Percentiles rank a stretch among this genome's conserved stretches.
Conservation (phyloP, 92 coral and sea anemone genomes). For the Parazoanthus atlanticus region DNA sequence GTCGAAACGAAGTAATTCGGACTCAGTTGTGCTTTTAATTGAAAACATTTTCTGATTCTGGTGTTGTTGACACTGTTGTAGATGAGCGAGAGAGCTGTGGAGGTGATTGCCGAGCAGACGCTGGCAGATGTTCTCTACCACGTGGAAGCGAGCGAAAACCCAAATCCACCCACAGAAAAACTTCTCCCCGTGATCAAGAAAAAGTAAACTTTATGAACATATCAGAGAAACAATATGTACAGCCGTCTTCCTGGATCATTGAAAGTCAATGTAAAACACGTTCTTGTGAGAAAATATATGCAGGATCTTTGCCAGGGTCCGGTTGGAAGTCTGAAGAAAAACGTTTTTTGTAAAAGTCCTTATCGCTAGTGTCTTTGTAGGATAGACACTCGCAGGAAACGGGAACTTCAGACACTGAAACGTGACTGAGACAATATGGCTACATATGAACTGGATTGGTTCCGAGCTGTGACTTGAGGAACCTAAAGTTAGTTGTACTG, state of each 20-base stretch:
- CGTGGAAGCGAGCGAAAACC: constrained; percentile 42
- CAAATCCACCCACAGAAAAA: constrained; percentile 33
- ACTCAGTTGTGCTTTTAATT: neutral
- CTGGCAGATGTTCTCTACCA: constrained; percentile 37
- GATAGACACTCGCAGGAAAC: neutral
- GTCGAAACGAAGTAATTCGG: too few relatives aligned
- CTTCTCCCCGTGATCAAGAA: constrained; percentile 34
- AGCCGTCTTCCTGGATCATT: neutral
- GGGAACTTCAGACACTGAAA: neutral
- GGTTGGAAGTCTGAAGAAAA: neutral
- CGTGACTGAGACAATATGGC: neutral
- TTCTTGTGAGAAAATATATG: neutral
- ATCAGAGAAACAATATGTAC: neutral
- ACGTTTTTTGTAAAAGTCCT: neutral
- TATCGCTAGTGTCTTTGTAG: neutral
- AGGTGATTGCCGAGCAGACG: constrained; percentile 35
- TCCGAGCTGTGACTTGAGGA: constrained; percentile 2
- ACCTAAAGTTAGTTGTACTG: too few relatives aligned
- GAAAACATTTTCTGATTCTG: neutral
- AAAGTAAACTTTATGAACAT: constrained; percentile 3
- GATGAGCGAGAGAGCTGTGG: constrained; percentile 44
- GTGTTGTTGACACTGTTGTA: constrained; percentile 23
- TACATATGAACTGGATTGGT: neutral
- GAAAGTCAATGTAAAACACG: neutral
- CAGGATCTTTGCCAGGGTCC: neutral